These are phyloP conservation scores for crab-eating macaque (Macaca fascicularis) DNA, from an alignment of 2,113 vertebrate genomes.

Conservation along the genomic window T2T-MFA8v1.1 NC_088393.1:37020001-37020500, in stretches of 20 bases:
- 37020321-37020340: not conserved
- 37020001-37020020: not conserved
- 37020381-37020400: not conserved
- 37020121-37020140: not conserved
- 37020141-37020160: not conserved
- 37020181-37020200: not conserved
- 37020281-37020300: not conserved
- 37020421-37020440: fast-evolving
- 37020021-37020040: not conserved
- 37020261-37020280: not conserved
- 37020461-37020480: not conserved
- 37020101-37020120: not conserved
- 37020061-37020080: not conserved
- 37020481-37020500: fast-evolving
- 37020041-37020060: not conserved
- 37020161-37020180: not conserved
- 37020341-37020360: too few species aligned
- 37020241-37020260: not conserved
- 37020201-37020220: not conserved
- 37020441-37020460: not conserved
- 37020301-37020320: not conserved
- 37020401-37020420: not conserved
- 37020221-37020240: not conserved
- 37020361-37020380: not conserved
- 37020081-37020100: not conserved